Base-by-base conservation (phyloP, 2,888 invertebrate species). In the Scaptomyza cyrtandrae region DNA sequence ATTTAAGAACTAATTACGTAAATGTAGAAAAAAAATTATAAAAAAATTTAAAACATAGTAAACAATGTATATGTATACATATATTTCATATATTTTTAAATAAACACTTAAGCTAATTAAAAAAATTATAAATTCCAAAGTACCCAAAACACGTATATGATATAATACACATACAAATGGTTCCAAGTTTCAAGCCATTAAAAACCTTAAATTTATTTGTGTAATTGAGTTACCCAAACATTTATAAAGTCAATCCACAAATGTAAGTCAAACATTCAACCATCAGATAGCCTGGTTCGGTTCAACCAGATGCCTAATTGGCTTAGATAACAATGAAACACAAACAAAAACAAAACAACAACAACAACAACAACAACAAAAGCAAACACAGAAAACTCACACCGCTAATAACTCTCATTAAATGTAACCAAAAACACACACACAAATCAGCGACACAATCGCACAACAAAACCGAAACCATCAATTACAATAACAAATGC, bases 331-430 rank as follows among this genome's bases (percentile, higher is more conserved):
- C 43, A 44, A 39, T 11, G 11, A 3, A n/a, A 11, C 11, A 33
- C 31, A 19, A 19, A 31, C 9, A n/a, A 37, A 37, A 37, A 1
- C 37, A 13, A n/a, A n/a, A 41, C 33, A 16, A 55, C 44, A 37
- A 16, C 16, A 33, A 10, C 16, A 59, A 41, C 33, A 16, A 55
- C 44, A 37, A 16, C 16, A 33, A 10, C 16, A 59, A n/a, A 44
- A 35, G 45, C 33, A 58, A 16, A 65, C 19, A 19, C 19, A 19
- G 33, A 35, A n/a, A 57, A 57, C 62, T 66, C 71, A 66, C 54
- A 10, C 59, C 69, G 62, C 76, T 85, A 85, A 85, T 83, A 82
- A 57, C 85, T 63, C 74, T 80, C 80, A 85, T 85, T 83, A 85
- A 85, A 80, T 72, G 70, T 68, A 74, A 56, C 65, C 70, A 64